Percentiles rank a stretch among this genome's conserved stretches.
Evolutionary conservation across 2,888 invertebrate genomes (phyloP).

Genomic region (Actias luna): DNA sequence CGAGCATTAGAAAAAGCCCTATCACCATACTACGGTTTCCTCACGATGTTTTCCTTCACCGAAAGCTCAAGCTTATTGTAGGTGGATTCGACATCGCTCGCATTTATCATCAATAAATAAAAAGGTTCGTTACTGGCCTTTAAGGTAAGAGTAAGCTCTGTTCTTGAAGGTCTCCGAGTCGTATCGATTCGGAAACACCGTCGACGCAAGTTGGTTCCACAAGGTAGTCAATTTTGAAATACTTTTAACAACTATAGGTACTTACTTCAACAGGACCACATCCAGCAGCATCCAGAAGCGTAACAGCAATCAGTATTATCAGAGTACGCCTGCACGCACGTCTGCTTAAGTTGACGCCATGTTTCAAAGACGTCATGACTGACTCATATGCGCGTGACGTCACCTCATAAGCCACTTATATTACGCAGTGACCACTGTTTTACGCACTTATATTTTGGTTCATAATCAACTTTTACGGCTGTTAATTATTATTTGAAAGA

Average conservation of each 20-base stretch:
- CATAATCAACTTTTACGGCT: constrained; percentile 27
- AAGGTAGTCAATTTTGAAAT: background rate
- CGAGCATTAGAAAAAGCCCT: no score
- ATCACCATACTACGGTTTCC: no score
- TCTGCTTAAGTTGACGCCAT: constrained; percentile 86
- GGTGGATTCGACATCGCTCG: no score
- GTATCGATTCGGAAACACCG: no score
- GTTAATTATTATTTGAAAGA: background rate
- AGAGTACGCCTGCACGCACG: constrained; percentile 83
- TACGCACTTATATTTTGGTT: constrained; percentile 23
- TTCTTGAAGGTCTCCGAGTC: no score
- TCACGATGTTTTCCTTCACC: no score
- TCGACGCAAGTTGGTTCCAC: no score
- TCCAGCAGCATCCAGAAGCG: constrained; percentile 48
- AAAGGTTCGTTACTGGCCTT: no score
- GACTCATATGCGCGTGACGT: constrained; percentile 26
- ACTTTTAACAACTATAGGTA: constrained; percentile 23
- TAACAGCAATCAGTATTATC: constrained; percentile 37
- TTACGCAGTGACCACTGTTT: constrained; percentile 11
- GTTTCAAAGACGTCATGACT: constrained; percentile 82
- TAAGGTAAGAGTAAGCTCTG: no score
- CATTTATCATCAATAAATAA: no score
- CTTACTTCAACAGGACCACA: constrained; percentile 67
- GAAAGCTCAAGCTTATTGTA: no score
- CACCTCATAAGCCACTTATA: constrained; percentile 39